Percentiles rank a stretch among this genome's conserved stretches.
Conservation (phyloP, 2,113 vertebrate genomes). For the Oreochromis aureus region DNA sequence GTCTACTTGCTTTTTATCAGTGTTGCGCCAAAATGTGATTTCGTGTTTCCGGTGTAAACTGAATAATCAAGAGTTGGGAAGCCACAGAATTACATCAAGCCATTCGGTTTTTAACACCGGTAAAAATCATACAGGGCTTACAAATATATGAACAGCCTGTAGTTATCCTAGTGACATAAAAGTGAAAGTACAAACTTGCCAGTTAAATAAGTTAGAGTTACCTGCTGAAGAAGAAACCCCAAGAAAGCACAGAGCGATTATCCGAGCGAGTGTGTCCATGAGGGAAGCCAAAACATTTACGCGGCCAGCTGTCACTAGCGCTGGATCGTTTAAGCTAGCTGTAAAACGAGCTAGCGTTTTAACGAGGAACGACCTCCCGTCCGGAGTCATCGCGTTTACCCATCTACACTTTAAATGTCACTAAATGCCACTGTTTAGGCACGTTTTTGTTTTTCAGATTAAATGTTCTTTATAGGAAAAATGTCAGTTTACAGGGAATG, state of each 20-base stretch:
- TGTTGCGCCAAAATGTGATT: neutral
- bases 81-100: rapidly evolving
- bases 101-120: neutral
- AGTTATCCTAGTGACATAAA: neutral
- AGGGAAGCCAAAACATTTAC: neutral
- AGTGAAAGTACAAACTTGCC: neutral
- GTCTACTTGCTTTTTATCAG: neutral
- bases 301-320: neutral
- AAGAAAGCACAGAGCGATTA: neutral
- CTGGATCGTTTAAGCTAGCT: neutral
- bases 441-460: neutral
- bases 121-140: rapidly evolving
- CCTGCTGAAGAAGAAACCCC: neutral
- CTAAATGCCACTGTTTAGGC: rapidly evolving
- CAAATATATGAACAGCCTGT: neutral
- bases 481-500: rapidly evolving
- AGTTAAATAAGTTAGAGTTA: neutral
- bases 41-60: neutral
- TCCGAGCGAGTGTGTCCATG: neutral
- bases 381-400: neutral
- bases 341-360: neutral
- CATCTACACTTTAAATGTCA: neutral
- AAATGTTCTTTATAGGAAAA: neutral
- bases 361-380: neutral
- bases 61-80: neutral